Evolutionary conservation across 2,888 invertebrate species (phyloP).

Genomic region (Thymelicus lineola): DNA sequence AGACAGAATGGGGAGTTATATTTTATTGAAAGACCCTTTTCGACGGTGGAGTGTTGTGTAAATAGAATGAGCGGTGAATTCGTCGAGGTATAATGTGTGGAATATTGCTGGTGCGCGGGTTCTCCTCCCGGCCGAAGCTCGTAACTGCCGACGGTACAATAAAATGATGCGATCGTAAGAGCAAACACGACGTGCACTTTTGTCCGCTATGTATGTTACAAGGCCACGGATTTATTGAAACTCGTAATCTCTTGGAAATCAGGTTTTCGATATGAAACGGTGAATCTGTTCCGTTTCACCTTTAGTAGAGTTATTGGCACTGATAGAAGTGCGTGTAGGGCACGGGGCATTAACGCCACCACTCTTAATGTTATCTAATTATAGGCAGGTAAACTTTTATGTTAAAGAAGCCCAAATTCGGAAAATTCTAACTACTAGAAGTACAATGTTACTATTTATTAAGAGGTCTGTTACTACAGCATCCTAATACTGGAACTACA

Average conservation of each 20-base stretch:
- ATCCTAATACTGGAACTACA: no score
- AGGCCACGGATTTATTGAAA: constrained; percentile 18
- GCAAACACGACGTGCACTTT: constrained; percentile 41
- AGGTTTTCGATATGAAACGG: constrained; percentile 18
- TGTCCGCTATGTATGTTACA: constrained; percentile 32
- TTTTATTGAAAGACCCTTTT: constrained; percentile 84
- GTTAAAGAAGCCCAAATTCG: no score
- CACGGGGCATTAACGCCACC: no score
- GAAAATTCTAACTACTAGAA: no score
- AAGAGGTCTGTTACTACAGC: no score
- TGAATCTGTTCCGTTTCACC: constrained; percentile 9
- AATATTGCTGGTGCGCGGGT: constrained; percentile 63
- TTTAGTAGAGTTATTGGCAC: neutral
- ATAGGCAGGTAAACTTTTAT: no score
- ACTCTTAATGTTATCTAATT: no score
- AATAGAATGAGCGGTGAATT: constrained; percentile 72
- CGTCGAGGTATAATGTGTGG: constrained; percentile 71
- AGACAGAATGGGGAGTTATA: constrained; percentile 81
- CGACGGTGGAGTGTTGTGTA: constrained; percentile 80
- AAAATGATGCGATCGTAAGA: constrained; percentile 50
- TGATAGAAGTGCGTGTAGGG: no score
- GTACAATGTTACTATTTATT: no score
- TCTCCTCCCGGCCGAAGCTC: constrained; percentile 33
- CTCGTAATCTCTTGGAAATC: constrained; percentile 22
- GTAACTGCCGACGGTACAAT: constrained; percentile 58